Evolutionary conservation across 2,888 invertebrate species (phyloP), one percentile per base, ranked within the genome.

Genomic region (Cheilosia grossa): DNA sequence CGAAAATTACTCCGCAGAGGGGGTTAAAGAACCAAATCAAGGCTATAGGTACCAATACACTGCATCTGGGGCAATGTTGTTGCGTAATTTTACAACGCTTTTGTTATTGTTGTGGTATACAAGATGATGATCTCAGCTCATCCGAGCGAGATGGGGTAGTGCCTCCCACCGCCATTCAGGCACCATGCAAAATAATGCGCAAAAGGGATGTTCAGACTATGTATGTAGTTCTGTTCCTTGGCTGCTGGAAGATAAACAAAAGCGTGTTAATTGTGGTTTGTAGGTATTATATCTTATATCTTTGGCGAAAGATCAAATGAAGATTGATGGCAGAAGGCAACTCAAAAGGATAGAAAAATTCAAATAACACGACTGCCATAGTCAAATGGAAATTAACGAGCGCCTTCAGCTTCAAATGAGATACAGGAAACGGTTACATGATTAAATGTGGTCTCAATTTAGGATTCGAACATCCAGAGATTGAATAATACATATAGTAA

Each of bases 81-180:
- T 51, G 51, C 51, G 51, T 51, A 51, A 51, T 24, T 51, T 51
- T 51, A 21, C 24, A 51, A 24, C 24, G 4, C 49, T 19, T 13
- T 19, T 49, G 21, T 54, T 54, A 33, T 33, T 33, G 56, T 56
- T 56, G 13, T 33, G 17, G 15, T 33, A 17, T 56, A n/a, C 9
- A 1, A 51, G 13, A 24, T 15, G 51, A 51, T 51, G 51, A 51
- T 51, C 51, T 51, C 51, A 51, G n/a, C 10, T 51, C 19, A 47
- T 47, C 47, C 9, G 17, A 47, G 2, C 4, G 47, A 47, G 47
- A 47, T 19, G 19, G 47, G 19, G 17, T 17, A 19, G 47, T 47
- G 19, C 17, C 17, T 19, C 47, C 47, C 47, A 47, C 47, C 47
- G 9, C 47, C 17, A 9, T 9, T 15, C 53, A 24, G 19, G 19